These are phyloP conservation scores for Zaprionus vittiger DNA, from an alignment of 1,140 invertebrate genomes.

Conservation along the genomic window DNA sequence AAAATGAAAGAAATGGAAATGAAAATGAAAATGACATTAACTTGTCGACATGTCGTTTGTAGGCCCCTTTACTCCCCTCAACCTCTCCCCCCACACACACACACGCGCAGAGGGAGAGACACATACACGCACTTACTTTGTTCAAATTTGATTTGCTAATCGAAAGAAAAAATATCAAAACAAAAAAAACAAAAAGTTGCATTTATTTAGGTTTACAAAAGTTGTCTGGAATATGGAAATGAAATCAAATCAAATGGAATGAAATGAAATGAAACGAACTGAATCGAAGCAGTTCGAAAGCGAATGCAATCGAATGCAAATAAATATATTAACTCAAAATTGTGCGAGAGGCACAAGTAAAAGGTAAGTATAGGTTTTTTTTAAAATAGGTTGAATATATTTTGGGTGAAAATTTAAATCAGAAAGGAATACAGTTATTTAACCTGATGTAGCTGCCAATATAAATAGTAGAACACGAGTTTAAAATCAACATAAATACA, in stretches of 20 bases:
- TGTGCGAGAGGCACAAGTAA: background rate
- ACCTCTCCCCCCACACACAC: background rate
- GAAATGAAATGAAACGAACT: background rate
- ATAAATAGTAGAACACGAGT: too few relatives aligned
- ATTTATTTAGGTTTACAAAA: slow-evolving; percentile 8
- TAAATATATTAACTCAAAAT: background rate
- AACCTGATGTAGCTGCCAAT: too few relatives aligned
- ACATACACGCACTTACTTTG: slow-evolving; percentile 8
- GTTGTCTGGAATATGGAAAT: background rate
- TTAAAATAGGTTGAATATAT: too few relatives aligned
- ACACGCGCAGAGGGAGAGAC: background rate
- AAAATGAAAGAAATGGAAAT: slow-evolving; percentile 36
- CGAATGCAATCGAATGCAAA: background rate
- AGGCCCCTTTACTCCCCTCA: background rate
- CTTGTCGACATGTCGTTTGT: slow-evolving; percentile 12
- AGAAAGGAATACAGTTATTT: too few relatives aligned
- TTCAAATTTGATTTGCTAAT: background rate
- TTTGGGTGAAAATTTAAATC: too few relatives aligned
- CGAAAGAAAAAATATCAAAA: slow-evolving; percentile 1
- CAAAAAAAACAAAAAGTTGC: background rate
- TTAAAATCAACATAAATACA: too few relatives aligned
- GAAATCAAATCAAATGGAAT: slow-evolving; percentile 1
- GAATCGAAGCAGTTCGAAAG: background rate
- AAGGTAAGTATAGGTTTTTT: background rate
- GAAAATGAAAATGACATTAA: slow-evolving; percentile 32